These are phyloP conservation scores for Mus musculus DNA, from an alignment of 2,113 vertebrate genomes.

Conservation along the genomic window DNA sequence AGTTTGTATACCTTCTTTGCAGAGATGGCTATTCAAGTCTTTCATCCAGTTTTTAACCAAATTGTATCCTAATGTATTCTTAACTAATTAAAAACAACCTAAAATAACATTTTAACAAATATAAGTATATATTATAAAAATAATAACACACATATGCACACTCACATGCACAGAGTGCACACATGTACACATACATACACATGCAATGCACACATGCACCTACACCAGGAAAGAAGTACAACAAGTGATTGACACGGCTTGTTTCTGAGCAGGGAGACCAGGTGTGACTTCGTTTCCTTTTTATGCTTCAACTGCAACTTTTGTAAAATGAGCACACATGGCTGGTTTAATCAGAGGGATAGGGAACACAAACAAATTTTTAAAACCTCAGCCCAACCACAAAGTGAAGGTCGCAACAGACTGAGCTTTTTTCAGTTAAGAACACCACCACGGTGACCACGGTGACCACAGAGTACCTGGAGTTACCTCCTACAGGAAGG, in stretches of 20 bases:
- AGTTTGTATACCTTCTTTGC: not conserved
- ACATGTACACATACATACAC: too few relatives aligned
- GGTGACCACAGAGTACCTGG: not conserved
- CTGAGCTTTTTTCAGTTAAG: not conserved
- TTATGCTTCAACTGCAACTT: not conserved
- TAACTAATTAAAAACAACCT: not conserved
- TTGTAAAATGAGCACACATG: not conserved
- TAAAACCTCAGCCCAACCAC: slow-evolving; percentile 5
- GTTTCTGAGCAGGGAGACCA: not conserved
- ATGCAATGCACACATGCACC: not conserved
- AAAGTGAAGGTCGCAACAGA: not conserved
- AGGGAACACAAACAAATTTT: not conserved
- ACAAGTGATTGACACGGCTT: not conserved
- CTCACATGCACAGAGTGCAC: not conserved
- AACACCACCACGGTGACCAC: too few relatives aligned
- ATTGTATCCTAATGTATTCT: not conserved
- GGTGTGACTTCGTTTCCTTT: not conserved
- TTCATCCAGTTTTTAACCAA: not conserved
- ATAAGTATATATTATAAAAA: too few relatives aligned
- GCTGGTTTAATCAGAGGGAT: not conserved
- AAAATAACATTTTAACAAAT: not conserved
- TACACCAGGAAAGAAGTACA: not conserved
- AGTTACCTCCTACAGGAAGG: not conserved
- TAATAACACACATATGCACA: too few relatives aligned
- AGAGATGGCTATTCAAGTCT: not conserved